Evolutionary conservation across 2,113 vertebrate species (phyloP).

Genomic region (Cyanoderma ruficeps): DNA sequence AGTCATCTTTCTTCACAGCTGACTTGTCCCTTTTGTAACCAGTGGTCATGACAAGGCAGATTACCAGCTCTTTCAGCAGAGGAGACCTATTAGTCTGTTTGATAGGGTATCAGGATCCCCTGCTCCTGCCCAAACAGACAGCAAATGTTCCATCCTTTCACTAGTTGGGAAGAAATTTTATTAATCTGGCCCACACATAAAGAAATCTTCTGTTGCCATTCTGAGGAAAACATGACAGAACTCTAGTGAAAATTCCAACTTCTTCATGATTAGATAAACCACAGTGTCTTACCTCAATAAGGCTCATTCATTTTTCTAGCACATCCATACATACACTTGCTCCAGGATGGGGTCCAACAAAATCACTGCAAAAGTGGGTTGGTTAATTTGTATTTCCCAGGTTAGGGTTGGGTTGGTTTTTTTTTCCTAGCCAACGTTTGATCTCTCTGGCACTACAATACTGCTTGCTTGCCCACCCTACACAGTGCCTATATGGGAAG

Average conservation of each 20-base stretch:
- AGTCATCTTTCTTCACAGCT: constrained; percentile 1
- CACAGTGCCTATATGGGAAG: neutral
- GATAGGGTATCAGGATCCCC: neutral
- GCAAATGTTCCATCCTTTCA: neutral
- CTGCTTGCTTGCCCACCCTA: neutral
- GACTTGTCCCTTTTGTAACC: neutral
- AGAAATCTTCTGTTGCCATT: neutral
- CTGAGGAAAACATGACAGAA: neutral
- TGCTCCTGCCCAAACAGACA: neutral
- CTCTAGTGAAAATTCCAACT: neutral
- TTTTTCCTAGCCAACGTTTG: neutral
- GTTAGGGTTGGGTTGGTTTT: neutral
- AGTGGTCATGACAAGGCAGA: neutral
- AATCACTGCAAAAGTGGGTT: neutral
- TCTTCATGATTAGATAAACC: neutral
- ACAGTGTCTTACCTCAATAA: neutral
- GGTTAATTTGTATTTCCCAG: neutral
- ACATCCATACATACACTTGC: neutral
- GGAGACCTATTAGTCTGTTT: neutral
- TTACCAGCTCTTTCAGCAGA: neutral
- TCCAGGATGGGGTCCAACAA: neutral
- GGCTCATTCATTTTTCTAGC: neutral
- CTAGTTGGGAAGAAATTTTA: neutral
- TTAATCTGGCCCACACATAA: neutral
- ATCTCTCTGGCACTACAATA: neutral